These are phyloP conservation scores for Tauraco hartlaubi DNA, from an alignment of 2,797 vertebrate species.

Conservation along the genomic window DNA sequence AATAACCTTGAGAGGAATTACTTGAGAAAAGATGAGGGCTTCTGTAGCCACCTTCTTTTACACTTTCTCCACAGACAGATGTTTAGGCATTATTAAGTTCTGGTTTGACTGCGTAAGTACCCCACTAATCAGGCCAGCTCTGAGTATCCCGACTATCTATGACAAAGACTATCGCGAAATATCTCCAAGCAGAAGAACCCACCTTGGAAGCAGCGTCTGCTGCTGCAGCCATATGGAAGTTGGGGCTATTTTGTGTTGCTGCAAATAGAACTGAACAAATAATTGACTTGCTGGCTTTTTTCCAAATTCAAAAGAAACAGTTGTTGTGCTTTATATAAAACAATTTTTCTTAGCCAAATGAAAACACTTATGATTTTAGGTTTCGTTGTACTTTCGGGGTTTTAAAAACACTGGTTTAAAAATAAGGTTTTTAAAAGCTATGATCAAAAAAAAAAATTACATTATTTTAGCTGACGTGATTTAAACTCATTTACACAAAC, in stretches of 20 bases:
- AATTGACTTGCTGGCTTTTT: constrained; percentile 18
- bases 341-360: not conserved
- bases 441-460: not conserved
- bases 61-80: not conserved
- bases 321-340: not conserved
- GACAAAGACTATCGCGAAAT: not conserved
- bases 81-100: not conserved
- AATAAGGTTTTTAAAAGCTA: not conserved
- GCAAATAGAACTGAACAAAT: not conserved
- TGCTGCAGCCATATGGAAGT: not conserved
- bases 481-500: not conserved
- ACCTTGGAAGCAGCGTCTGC: not conserved
- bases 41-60: not conserved
- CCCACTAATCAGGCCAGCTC: not conserved
- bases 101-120: not conserved
- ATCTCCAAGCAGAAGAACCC: not conserved
- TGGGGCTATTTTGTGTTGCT: not conserved
- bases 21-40: not conserved
- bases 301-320: not conserved
- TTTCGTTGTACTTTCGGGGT: not conserved
- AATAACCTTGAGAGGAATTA: not conserved
- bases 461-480: not conserved
- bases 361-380: not conserved
- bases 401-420: not conserved
- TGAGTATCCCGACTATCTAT: not conserved